A percentile compares a stretch with the other conserved stretches of the same genome.
These are phyloP conservation scores for Martes flavigula DNA, from an alignment of 2,797 vertebrate species.

Conservation along the genomic window DNA sequence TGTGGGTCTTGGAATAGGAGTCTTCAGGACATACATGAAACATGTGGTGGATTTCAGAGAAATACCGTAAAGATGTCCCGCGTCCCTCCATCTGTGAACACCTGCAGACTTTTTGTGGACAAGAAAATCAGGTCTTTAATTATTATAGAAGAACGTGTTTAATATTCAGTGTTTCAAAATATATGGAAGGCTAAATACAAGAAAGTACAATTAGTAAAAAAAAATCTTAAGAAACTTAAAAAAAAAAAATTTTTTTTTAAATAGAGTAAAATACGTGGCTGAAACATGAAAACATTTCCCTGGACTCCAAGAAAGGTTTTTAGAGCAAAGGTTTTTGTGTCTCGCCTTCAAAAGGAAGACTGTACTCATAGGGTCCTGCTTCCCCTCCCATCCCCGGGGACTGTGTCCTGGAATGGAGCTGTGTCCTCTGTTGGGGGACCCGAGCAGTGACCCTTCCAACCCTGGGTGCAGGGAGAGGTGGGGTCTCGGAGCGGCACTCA, in stretches of 20 bases:
- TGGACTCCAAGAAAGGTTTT: neutral
- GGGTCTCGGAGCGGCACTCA: neutral
- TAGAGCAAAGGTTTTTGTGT: neutral
- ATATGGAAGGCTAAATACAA: neutral
- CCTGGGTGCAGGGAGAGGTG: fast-evolving
- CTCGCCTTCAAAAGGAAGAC: neutral
- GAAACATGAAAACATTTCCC: neutral
- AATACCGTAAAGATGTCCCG: neutral
- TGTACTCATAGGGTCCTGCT: fast-evolving
- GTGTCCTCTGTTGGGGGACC: neutral
- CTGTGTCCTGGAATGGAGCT: neutral
- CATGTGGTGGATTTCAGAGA: neutral
- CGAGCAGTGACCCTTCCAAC: fast-evolving
- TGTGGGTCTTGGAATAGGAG: neutral
- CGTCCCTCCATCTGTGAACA: neutral
- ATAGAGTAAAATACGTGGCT: neutral
- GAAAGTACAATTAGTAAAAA: neutral
- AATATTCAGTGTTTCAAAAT: neutral
- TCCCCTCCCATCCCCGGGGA: neutral
- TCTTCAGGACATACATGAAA: neutral
- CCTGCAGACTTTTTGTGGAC: neutral
- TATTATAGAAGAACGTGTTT: neutral
- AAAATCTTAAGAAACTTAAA: neutral
- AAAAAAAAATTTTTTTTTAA: neutral
- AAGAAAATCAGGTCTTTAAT: neutral